Conservation (phyloP, 2,113 vertebrate genomes). For the Triplophysa siluroides region DNA sequence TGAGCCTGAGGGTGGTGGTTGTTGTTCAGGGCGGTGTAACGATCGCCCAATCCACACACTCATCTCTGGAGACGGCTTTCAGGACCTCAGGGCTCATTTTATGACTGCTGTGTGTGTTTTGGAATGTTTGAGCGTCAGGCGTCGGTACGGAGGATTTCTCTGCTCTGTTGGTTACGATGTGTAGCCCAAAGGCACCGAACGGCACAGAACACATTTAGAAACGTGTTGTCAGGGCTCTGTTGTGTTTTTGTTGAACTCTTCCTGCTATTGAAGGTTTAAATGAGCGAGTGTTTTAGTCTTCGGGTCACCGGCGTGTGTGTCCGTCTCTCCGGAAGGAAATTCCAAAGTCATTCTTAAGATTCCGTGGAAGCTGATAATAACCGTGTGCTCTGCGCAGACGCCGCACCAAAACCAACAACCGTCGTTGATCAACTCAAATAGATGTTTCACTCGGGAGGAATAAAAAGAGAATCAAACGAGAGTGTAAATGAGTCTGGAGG, state of each 20-base stretch:
- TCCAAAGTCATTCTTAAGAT: conserved; percentile 4
- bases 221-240: conserved; percentile 48
- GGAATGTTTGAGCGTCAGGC: conserved; percentile 47
- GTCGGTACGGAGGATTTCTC: conserved; percentile 46
- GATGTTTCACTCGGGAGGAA: too few species aligned
- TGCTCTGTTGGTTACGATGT: conserved; percentile 43
- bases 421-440: too few species aligned
- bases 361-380: neutral
- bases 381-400: too few species aligned
- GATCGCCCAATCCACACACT: conserved; percentile 39
- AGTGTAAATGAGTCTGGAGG: too few species aligned
- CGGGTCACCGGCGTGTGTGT: neutral
- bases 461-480: too few species aligned
- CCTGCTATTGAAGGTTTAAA: conserved; percentile 58
- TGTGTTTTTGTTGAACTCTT: conserved; percentile 62
- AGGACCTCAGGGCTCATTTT: conserved; percentile 9
- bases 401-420: too few species aligned
- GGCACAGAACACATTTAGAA: conserved; percentile 40
- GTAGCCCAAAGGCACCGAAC: conserved; percentile 43
- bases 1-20: conserved; percentile 51
- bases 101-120: conserved; percentile 32
- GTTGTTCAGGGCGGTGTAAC: conserved; percentile 53
- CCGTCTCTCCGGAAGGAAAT: neutral
- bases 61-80: conserved; percentile 13
- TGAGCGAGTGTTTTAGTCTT: conserved; percentile 41